Evolutionary conservation across 2,797 vertebrate genomes (phyloP), one percentile per base, ranked within the genome.

Genomic region (Betta splendens): DNA sequence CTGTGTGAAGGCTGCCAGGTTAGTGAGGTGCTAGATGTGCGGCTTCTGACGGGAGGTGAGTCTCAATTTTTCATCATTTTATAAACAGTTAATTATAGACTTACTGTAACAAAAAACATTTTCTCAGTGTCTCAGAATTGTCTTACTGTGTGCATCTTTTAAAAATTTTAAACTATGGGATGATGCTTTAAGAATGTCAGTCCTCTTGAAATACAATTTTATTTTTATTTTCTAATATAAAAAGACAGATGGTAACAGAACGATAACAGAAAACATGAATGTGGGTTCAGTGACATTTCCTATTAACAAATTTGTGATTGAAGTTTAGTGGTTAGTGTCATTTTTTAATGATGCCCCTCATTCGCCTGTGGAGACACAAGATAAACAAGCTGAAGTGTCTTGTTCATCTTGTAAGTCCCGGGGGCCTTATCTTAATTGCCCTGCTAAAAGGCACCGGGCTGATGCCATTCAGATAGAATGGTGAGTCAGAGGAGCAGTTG

Each of bases 1-100:
- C 72, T 74, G 60, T 61, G 72, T 59, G 76, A 72, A 79, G 83
- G 81, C 75, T 86, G 69, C 82, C 82, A 84, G 87, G 86, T 89
- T 89, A 76, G 64, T 85, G 77, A 83, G 82, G 85, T 79, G 86
- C 87, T 91, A 64, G 80, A 89, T 87, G 89, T 85, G 74, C 79
- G 64, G 85, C 83, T 84, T 77, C 78, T 90, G 78, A 87, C 81
- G 84, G 70, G 89, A 93, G 91, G 92, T 92, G 66, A 90, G 91
- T 82, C 20, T 52, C 28, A 42, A 55, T 1, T 55, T 23, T 46
- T 2, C 7, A 53, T 0, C 7, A n/a, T 53, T 59, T 52, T 13
- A 32, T 12, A 5, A 25, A 25, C 5, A 11, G 3, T 33, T 5
- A 13, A 33, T 33, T 33, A 28, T 12, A 33, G 12, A 4, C 11